Conservation (phyloP, 2,113 vertebrate genomes). For the Cebus imitator region DNA sequence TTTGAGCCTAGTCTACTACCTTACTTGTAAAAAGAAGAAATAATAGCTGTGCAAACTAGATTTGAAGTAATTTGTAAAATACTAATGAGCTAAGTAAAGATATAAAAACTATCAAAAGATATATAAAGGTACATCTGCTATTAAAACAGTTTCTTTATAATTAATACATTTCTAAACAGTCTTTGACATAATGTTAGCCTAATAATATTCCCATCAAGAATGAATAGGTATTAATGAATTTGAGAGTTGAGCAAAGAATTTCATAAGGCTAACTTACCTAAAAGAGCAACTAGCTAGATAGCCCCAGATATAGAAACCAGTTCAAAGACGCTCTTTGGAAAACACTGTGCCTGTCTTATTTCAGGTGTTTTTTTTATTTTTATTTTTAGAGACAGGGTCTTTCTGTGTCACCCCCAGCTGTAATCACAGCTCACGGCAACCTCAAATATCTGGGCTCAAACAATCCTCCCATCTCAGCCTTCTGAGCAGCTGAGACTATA, state of each 20-base stretch:
- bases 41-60: neutral
- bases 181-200: neutral
- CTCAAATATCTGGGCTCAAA: too few relatives aligned
- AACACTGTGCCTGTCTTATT: too few relatives aligned
- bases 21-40: neutral
- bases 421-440: too few relatives aligned
- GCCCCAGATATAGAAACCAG: neutral
- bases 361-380: neutral
- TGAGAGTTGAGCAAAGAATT: neutral
- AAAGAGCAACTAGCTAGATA: neutral
- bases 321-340: neutral
- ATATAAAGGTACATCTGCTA: neutral
- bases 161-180: conserved; percentile 15
- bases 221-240: neutral
- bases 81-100: conserved; percentile 11
- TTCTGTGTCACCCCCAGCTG: too few relatives aligned
- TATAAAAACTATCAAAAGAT: conserved; percentile 16
- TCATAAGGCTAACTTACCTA: neutral
- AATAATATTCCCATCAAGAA: neutral
- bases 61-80: neutral
- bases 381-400: too few relatives aligned
- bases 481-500: too few relatives aligned
- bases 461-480: too few relatives aligned
- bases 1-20: neutral
- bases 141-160: conserved; percentile 19